These are phyloP conservation scores for Rostratula benghalensis DNA, from an alignment of 2,113 vertebrate species.

Conservation along the genomic window DNA sequence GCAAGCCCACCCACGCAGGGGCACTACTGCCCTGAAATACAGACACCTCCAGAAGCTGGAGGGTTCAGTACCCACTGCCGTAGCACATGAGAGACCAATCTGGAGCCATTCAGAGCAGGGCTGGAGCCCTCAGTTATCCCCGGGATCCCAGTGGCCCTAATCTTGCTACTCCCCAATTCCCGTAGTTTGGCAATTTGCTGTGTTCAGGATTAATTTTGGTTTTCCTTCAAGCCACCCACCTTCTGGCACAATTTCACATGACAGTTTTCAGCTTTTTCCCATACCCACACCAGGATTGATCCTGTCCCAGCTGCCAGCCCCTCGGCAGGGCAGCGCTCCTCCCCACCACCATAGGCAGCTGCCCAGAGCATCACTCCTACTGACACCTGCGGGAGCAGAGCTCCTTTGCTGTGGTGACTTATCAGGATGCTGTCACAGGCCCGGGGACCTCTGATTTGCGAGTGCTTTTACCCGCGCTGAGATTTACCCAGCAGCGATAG, in stretches of 20 bases:
- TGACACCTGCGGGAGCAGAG: neutral
- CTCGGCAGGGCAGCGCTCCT: fast-evolving
- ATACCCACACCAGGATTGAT: fast-evolving
- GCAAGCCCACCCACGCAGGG: fast-evolving
- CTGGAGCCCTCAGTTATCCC: neutral
- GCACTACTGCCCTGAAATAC: fast-evolving
- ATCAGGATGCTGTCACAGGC: neutral
- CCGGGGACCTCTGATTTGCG: constrained; percentile 6
- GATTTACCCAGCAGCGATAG: neutral
- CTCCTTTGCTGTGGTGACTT: neutral
- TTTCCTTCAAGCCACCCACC: neutral
- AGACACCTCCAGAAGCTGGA: neutral
- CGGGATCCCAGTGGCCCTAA: neutral
- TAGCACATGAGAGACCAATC: fast-evolving
- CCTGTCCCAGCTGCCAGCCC: neutral
- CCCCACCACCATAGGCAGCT: fast-evolving
- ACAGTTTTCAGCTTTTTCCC: neutral
- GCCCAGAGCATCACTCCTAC: fast-evolving
- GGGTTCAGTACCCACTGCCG: fast-evolving
- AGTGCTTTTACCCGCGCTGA: neutral
- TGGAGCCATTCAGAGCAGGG: fast-evolving
- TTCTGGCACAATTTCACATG: neutral
- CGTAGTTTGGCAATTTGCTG: neutral
- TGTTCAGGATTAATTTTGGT: neutral
- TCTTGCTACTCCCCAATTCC: neutral